Evolutionary conservation across 2,888 invertebrate genomes (phyloP), one percentile per base, ranked within the genome.

Genomic region (Aleiodes testaceus): DNA sequence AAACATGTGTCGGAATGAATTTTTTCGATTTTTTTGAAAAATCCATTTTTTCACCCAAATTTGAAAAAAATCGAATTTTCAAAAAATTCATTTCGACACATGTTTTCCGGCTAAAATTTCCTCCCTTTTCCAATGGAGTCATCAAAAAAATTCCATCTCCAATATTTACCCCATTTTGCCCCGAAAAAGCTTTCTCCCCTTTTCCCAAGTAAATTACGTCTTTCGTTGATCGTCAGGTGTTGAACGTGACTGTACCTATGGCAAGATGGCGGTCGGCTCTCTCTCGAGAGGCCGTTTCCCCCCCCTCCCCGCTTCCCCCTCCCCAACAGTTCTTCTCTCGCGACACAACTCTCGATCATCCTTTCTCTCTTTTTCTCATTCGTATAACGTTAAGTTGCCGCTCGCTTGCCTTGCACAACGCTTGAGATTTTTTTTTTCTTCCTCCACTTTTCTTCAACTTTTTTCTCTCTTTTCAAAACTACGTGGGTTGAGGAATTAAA

Each of bases 211-310:
- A 5, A 26, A 26, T 22, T 22, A 26, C 3, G 5, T 26, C 26
- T 49, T 66, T 50, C 30, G 49, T 66, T 12, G 22, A 42, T 22
- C 44, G 36, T 73, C 76, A 79, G 80, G 69, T 79, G 79, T 75
- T 79, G 80, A 69, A 70, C 75, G 66, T 74, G 86, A 86, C 86
- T 86, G 86, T 86, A 85, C 86, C 79, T 78, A 79, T 76, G 78
- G 81, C 85, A 86, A 86, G 85, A 86, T 86, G 86, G 86, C 86
- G 36, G 85, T 84, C 85, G 78, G 80, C 70, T 70, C 79, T 80
- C 85, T 85, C 81, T 26, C 26, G 82, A 84, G 84, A 83, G 80
- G 81, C 82, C 74, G 84, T 81, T 84, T 81, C 82, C 82, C 80
- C 76, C 72, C 74, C 72, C 73, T 53, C 52, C 63, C 53, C 64